Evolutionary conservation across 2,888 invertebrate species (phyloP), one percentile per base, ranked within the genome.

Genomic region (Perizoma affinitatum): DNA sequence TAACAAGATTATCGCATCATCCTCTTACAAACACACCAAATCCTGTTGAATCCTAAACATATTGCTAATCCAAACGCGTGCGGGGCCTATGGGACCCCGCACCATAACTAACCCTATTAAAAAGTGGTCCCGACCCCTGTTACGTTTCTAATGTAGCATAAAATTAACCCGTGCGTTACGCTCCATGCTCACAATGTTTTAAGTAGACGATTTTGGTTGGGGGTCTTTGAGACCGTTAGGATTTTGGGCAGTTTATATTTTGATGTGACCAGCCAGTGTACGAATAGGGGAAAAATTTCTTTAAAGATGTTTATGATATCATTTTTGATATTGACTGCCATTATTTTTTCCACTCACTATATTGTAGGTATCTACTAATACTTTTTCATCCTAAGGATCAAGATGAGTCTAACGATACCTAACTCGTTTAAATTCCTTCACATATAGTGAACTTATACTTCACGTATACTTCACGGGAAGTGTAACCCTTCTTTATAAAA

Each of bases 71-170:
- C 85, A 78, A 81, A 82, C 69, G 61, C 61, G 61, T 61, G 57
- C 69, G 79, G 83, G 84, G 81, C 78, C 75, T 75, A 63, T 67
- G 76, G 75, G 82, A 78, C 82, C 82, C 82, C 74, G 77, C 70
- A 82, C 87, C 89, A 88, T 90, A 88, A 86, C 90, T 88, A 90
- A 90, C 88, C 87, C 87, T 83, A 89, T 90, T 89, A 90, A 89
- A 90, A 89, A 88, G 83, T 87, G 87, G 83, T 82, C 71, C 71
- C 80, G 80, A 84, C 88, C 86, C 80, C 78, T 73, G 58, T 54
- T 63, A 54, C 74, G 66, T 71, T 82, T 87, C 88, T 91, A 91
- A 91, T 91, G 91, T 90, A 90, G 88, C 91, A 91, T 90, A 90
- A 91, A 91, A 91, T 91, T 88, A 91, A 91, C 84, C 87, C 82